Evolutionary conservation across 2,888 invertebrate species (phyloP).

Genomic region (Aricia artaxerxes): DNA sequence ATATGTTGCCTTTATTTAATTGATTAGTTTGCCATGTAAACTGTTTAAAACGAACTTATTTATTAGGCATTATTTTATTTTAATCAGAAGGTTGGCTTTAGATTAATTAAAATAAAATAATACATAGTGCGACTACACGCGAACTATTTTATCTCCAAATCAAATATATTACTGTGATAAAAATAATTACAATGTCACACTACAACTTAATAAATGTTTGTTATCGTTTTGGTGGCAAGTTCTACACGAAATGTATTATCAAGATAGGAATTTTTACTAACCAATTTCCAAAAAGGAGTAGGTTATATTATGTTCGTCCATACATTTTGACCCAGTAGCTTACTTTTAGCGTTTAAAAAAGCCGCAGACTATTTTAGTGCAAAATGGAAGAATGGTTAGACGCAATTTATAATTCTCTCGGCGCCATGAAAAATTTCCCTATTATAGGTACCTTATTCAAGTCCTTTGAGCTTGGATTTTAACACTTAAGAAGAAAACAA

Average conservation of each 20-base stretch:
- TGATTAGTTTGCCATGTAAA: not conserved
- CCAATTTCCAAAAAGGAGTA: too few species aligned
- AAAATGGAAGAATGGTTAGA: conserved; percentile 5
- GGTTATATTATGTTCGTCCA: not conserved
- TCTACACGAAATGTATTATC: not conserved
- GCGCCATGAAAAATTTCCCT: conserved; percentile 8
- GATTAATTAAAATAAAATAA: not conserved
- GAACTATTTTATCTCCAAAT: not conserved
- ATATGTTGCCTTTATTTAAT: not conserved
- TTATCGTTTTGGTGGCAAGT: not conserved
- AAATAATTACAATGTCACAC: conserved; percentile 12
- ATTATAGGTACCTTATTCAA: conserved; percentile 15
- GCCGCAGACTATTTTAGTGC: not conserved
- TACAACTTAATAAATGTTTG: conserved; percentile 9
- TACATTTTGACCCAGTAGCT: not conserved
- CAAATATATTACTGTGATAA: not conserved
- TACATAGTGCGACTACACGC: not conserved
- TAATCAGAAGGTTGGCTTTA: not conserved
- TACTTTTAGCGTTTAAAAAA: not conserved
- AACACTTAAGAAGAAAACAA: conserved; percentile 9
- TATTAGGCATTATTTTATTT: not conserved
- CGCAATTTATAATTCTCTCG: conserved; percentile 4
- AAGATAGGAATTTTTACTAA: not conserved
- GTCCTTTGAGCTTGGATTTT: conserved; percentile 20
- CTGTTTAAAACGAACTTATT: not conserved